Evolutionary conservation across 1,140 invertebrate genomes (phyloP).

Genomic region (Delia radicum): DNA sequence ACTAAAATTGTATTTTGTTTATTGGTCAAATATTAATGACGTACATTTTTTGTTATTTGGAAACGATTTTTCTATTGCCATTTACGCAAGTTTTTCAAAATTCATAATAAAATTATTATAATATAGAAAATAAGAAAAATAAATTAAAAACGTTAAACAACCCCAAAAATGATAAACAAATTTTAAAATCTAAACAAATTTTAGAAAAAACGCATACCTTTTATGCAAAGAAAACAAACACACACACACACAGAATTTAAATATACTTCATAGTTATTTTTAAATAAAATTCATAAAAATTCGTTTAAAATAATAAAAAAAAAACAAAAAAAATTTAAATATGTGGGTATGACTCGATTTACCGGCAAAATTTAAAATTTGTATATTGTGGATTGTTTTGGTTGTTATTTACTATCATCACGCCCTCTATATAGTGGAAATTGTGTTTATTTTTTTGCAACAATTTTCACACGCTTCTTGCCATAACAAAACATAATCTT

Average conservation of each 20-base stretch:
- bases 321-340: not conserved
- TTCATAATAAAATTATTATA: not conserved
- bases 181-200: too few species aligned
- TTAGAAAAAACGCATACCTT: not conserved
- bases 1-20: not conserved
- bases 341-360: slow-evolving; percentile 1
- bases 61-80: too few species aligned
- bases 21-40: not conserved
- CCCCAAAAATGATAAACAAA: not conserved
- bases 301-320: not conserved
- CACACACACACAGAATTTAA: not conserved
- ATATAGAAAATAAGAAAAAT: not conserved
- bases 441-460: not conserved
- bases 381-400: not conserved
- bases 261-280: not conserved
- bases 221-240: not conserved
- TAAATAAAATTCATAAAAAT: not conserved
- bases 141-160: not conserved
- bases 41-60: not conserved
- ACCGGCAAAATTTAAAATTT: not conserved
- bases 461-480: slow-evolving; percentile 1
- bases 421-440: not conserved
- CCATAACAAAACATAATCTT: not conserved
- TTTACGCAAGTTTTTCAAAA: not conserved
- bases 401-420: not conserved